Conservation (phyloP, 2,797 vertebrate species). For the Eulemur coronatus region DNA sequence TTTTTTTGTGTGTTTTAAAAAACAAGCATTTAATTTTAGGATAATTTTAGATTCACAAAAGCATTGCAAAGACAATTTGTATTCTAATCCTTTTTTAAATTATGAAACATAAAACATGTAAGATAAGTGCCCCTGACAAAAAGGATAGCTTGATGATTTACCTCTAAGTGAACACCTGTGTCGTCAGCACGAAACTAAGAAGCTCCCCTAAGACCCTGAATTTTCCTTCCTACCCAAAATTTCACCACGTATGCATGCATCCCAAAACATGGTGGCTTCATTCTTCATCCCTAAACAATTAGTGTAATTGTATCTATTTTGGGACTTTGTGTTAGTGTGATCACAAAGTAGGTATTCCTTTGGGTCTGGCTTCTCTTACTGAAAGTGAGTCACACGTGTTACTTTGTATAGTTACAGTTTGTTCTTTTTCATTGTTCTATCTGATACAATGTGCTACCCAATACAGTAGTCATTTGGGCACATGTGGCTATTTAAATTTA, state of each 20-base stretch:
- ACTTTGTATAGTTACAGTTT: background rate
- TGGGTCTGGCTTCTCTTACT: background rate
- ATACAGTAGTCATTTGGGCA: background rate
- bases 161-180: background rate
- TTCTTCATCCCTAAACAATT: background rate
- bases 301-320: background rate
- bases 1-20: background rate
- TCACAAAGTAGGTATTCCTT: background rate
- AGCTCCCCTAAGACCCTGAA: background rate
- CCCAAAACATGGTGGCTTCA: background rate
- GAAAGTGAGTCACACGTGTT: background rate
- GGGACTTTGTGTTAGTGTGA: background rate
- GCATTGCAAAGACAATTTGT: background rate
- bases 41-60: constrained; percentile 1
- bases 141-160: background rate
- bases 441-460: background rate
- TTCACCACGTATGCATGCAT: no score
- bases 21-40: background rate
- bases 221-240: background rate
- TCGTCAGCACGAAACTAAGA: background rate
- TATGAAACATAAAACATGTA: background rate
- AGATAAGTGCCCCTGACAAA: background rate
- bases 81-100: constrained; percentile 42
- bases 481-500: background rate
- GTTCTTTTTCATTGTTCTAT: background rate